Evolutionary conservation across 2,888 invertebrate species (phyloP).

Genomic region (Odontocerum albicorne): DNA sequence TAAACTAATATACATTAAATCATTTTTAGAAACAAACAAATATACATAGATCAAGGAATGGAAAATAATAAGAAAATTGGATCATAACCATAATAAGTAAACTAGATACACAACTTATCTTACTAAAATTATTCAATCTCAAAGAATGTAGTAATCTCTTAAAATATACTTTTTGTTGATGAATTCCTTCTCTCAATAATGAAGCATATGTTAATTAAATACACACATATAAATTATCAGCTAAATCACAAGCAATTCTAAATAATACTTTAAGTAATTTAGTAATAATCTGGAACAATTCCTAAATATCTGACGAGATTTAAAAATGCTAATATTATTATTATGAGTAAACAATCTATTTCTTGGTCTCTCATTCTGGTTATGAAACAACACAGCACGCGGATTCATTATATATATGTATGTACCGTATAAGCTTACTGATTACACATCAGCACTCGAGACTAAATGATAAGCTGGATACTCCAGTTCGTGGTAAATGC

Average conservation of each 20-base stretch:
- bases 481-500: constrained; percentile 10
- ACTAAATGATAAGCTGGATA: constrained; percentile 10
- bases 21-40: constrained; percentile 5
- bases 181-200: neutral
- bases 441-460: too few species aligned
- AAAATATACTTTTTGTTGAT: neutral
- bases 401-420: too few species aligned
- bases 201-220: neutral
- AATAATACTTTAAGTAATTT: neutral
- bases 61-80: constrained; percentile 9
- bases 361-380: neutral
- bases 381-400: neutral
- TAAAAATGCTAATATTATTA: too few species aligned
- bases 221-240: constrained; percentile 24
- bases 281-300: neutral
- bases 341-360: too few species aligned
- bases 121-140: too few species aligned
- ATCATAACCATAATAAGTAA: too few species aligned
- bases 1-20: constrained; percentile 13
- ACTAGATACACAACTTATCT: too few species aligned
- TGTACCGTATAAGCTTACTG: neutral
- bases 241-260: constrained; percentile 34
- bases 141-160: too few species aligned
- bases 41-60: too few species aligned
- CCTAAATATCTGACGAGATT: neutral